A percentile compares a stretch with the other conserved stretches of the same genome.
Conservation (phyloP, 2,797 vertebrate genomes). For the Taeniopygia guttata region DNA sequence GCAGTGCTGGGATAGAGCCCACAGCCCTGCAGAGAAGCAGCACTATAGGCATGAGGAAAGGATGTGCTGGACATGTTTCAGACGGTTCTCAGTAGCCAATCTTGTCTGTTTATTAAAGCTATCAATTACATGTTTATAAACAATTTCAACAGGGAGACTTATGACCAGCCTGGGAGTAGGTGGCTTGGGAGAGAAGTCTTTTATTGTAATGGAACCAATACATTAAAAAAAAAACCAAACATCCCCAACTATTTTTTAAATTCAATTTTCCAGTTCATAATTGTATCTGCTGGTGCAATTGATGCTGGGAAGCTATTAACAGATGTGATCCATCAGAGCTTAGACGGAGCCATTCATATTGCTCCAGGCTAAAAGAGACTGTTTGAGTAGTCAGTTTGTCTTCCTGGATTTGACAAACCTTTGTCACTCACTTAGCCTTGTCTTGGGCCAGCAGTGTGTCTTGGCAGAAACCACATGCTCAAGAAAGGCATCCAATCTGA, state of each 20-base stretch:
- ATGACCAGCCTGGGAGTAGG: background rate
- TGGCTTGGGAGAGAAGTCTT: constrained; percentile 17
- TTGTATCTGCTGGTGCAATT: constrained; percentile 24
- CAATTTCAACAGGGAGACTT: constrained; percentile 27
- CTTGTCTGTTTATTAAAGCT: constrained; percentile 9
- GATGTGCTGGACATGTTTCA: background rate
- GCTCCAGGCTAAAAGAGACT: constrained; percentile 8
- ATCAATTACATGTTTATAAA: constrained; percentile 31
- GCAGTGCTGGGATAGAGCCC: rapidly evolving
- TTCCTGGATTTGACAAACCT: constrained; percentile 42
- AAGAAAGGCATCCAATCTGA: background rate
- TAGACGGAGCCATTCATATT: background rate
- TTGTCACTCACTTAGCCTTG: background rate
- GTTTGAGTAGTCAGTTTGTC: constrained; percentile 18
- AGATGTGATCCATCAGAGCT: constrained; percentile 50
- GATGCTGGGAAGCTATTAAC: constrained; percentile 41
- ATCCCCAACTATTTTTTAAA: background rate
- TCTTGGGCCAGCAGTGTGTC: background rate
- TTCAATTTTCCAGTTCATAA: constrained; percentile 3
- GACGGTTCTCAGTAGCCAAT: background rate
- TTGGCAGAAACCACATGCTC: background rate
- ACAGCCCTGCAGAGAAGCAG: background rate
- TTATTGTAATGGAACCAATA: constrained; percentile 36
- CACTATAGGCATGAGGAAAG: background rate
- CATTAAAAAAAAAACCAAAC: background rate